These are phyloP conservation scores for Acyrthosiphon pisum DNA, from an alignment of 1,140 invertebrate species.

Conservation along the genomic window DNA sequence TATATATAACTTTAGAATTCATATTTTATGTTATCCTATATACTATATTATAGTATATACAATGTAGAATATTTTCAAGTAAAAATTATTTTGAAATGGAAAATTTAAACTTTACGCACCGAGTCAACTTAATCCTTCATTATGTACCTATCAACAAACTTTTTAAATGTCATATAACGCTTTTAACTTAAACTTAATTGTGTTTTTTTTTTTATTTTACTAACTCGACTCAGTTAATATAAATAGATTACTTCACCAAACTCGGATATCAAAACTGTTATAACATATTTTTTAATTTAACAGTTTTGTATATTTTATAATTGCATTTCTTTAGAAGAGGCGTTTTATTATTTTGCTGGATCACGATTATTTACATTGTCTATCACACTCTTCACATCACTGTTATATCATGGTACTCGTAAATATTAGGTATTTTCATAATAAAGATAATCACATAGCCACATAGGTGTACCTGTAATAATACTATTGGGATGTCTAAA, in stretches of 20 bases:
- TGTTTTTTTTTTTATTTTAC: not conserved
- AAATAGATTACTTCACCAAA: not conserved
- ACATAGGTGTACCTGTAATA: not conserved
- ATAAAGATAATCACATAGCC: not conserved
- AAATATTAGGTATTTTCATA: not conserved
- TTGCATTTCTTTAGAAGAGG: not conserved
- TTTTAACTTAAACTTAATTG: constrained; percentile 5
- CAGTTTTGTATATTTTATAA: not conserved
- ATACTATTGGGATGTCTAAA: not conserved
- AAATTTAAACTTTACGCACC: not conserved
- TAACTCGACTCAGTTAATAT: not conserved
- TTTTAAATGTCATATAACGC: not conserved
- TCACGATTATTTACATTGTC: constrained; percentile 17
- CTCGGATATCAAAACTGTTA: not conserved
- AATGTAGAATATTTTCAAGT: not conserved
- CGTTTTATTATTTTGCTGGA: not conserved
- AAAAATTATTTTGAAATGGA: not conserved
- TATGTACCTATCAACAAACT: not conserved
- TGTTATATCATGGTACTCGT: not conserved
- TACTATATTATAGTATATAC: not conserved
- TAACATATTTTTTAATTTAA: not conserved
- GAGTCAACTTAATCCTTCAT: not conserved
- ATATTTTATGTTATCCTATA: not conserved
- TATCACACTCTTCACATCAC: not conserved
- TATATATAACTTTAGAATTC: not conserved